A percentile compares a stretch with the other conserved stretches of the same genome.
These are phyloP conservation scores for Sesia apiformis DNA, from an alignment of 2,888 invertebrate species.

Conservation along the genomic window DNA sequence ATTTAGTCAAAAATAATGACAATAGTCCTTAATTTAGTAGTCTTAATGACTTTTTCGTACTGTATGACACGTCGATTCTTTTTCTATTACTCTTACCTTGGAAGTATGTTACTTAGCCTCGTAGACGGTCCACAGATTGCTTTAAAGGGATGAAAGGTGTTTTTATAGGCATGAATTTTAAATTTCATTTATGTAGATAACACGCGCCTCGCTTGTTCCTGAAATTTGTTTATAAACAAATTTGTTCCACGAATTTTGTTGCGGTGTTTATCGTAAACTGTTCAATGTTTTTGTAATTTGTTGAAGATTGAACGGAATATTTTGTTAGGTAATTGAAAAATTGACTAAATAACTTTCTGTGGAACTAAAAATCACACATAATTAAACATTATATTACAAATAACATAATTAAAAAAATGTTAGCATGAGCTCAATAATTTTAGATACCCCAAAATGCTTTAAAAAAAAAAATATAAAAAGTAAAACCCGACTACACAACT, in stretches of 20 bases:
- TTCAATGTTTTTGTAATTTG: not conserved
- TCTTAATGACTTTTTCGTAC: no score
- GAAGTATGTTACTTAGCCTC: conserved; percentile 36
- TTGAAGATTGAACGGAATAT: not conserved
- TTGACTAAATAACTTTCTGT: no score
- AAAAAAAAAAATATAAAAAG: no score
- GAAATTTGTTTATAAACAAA: conserved; percentile 16
- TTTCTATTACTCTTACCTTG: conserved; percentile 3
- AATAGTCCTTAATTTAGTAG: no score
- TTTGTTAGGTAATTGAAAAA: not conserved
- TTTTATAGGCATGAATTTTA: conserved; percentile 58
- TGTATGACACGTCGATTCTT: not conserved
- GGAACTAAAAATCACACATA: no score
- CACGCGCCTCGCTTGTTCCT: not conserved
- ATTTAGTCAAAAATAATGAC: no score
- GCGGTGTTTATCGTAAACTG: not conserved
- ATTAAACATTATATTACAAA: no score
- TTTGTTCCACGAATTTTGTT: conserved; percentile 15
- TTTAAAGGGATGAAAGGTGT: conserved; percentile 53
- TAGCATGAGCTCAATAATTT: no score
- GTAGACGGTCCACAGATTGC: conserved; percentile 31
- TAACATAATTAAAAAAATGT: no score
- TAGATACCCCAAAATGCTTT: no score
- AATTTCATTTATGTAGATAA: conserved; percentile 36
- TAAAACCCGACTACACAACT: no score